Evolutionary conservation across 2,888 invertebrate species (phyloP), one percentile per base, ranked within the genome.

Genomic region (Xylota sylvarum): DNA sequence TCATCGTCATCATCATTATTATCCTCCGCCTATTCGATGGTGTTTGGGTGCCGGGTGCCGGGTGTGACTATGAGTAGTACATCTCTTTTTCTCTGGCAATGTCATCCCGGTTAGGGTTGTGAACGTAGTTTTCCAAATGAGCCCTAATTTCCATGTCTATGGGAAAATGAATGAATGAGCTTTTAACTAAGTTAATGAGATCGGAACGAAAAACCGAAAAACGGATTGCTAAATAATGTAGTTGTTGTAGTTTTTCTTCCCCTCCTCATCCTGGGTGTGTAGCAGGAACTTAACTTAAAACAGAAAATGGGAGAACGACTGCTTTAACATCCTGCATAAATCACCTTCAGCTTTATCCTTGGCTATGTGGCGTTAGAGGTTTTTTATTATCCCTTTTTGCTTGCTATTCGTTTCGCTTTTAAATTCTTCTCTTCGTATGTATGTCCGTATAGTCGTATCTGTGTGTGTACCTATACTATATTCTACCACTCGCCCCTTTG

Each of bases 111-210:
- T 50, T 43, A 69, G 69, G 74, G 80, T 64, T 84, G 9, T 9
- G 73, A 73, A 67, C 67, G 67, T 73, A 80, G 84, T 67, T 67
- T 60, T 76, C 76, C 56, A 81, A 85, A 85, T 85, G 85, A 81
- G 85, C 76, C 76, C 76, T 85, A 76, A 85, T 85, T 85, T 77
- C 81, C 80, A 85, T 85, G 85, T 85, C 85, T 80, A 80, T 85
- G 80, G 70, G n/a, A 80, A 70, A 85, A 81, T 85, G 76, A 81
- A 85, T 81, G 85, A 80, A 85, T 65, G 81, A 80, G 76, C 76
- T 81, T 85, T 85, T 85, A 85, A 85, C 85, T 81, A 81, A 85
- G 85, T 85, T 85, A 85, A 85, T 85, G 85, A 85, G 81, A 85
- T 85, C 80, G 85, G 80, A 85, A 85, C 60, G 85, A 85, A 76